These are phyloP conservation scores for Bombus waltoni DNA, from an alignment of 1,140 invertebrate genomes.

Conservation along the genomic window DNA sequence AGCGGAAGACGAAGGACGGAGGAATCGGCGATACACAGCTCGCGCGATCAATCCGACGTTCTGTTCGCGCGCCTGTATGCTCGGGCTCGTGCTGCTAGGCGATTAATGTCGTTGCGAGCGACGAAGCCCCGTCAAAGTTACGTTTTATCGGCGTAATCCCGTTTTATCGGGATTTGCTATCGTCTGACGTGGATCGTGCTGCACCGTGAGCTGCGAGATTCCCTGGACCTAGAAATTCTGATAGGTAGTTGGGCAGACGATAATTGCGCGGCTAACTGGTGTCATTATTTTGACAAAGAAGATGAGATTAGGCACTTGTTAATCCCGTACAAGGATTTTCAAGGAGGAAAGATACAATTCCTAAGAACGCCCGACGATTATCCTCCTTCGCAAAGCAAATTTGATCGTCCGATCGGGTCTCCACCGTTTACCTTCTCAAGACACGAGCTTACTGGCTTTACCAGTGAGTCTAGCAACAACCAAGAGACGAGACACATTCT, in stretches of 20 bases:
- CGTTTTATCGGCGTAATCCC: constrained; percentile 18
- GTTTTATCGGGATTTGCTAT: not conserved
- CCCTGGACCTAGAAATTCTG: too few relatives aligned
- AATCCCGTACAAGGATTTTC: too few relatives aligned
- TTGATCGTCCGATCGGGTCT: too few relatives aligned
- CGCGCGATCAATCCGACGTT: not conserved
- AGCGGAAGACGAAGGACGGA: not conserved
- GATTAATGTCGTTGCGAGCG: constrained; percentile 13
- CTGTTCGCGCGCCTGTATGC: not conserved
- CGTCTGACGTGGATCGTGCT: not conserved
- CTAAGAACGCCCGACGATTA: not conserved
- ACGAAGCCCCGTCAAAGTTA: constrained; percentile 1
- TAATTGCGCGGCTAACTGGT: too few relatives aligned
- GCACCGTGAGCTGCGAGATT: too few relatives aligned
- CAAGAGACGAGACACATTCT: not conserved
- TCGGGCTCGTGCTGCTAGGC: not conserved
- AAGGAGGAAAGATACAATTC: too few relatives aligned
- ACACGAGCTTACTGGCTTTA: not conserved
- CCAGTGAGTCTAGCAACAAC: not conserved
- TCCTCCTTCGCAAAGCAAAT: too few relatives aligned
- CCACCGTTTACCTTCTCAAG: too few relatives aligned
- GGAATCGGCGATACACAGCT: too few relatives aligned
- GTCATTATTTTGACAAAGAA: too few relatives aligned
- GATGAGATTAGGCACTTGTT: too few relatives aligned
- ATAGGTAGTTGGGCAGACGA: too few relatives aligned